Percentiles rank a stretch among this genome's conserved stretches.
Evolutionary conservation across 2,113 vertebrate genomes (phyloP).

Genomic region (Noturus placidus): DNA sequence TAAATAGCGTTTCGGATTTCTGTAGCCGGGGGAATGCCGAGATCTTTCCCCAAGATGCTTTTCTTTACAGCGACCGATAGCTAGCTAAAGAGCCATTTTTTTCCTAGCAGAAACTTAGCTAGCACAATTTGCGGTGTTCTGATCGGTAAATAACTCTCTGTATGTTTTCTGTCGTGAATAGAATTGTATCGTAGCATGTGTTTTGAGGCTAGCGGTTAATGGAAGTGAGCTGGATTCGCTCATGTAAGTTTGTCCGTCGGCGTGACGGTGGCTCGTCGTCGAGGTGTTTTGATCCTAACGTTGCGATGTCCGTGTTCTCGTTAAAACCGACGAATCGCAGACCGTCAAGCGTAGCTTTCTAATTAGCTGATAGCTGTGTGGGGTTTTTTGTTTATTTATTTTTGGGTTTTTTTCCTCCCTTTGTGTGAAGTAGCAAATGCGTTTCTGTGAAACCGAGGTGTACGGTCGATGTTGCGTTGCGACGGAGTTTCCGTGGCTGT

Average conservation of each 20-base stretch:
- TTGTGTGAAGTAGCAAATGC: not conserved
- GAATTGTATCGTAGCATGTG: not conserved
- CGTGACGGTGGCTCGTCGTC: not conserved
- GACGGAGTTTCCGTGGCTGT: constrained; percentile 31
- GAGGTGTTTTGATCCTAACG: no score
- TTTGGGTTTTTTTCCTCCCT: not conserved
- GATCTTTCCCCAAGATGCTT: not conserved
- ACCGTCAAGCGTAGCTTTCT: not conserved
- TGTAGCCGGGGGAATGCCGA: not conserved
- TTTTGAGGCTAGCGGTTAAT: not conserved
- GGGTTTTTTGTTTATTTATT: no score
- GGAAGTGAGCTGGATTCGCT: not conserved
- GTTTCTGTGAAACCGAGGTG: not conserved
- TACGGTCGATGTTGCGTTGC: constrained; percentile 23
- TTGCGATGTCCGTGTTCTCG: not conserved
- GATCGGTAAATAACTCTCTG: not conserved
- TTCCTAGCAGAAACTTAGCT: not conserved
- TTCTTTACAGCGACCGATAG: not conserved
- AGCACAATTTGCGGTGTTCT: not conserved
- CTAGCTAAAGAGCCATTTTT: not conserved
- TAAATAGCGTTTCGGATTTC: not conserved
- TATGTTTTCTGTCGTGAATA: no score
- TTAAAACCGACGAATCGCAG: not conserved
- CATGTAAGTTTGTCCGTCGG: not conserved
- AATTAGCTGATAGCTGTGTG: not conserved